phyloP scores from a whole-genome alignment of 2,888 invertebrate species.

The Andrena haemorrhoa region DNA sequence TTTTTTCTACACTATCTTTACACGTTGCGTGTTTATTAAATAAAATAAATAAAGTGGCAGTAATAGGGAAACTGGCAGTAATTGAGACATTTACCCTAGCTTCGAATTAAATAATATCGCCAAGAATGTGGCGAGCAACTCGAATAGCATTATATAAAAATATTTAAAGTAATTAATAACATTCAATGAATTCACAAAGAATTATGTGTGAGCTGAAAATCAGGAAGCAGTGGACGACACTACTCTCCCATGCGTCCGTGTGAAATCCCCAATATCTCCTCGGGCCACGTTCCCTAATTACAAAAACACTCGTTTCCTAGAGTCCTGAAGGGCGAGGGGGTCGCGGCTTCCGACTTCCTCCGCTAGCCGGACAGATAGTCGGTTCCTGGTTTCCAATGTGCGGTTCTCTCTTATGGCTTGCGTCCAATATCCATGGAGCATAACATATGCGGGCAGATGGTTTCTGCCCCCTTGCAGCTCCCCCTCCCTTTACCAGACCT shows the following conservation, averaged over 20 bases:
- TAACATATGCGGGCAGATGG: constrained; percentile 83
- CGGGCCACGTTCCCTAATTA: constrained; percentile 72
- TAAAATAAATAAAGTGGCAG: too few species aligned
- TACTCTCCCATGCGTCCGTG: background rate
- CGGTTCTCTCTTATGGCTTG: constrained; percentile 71
- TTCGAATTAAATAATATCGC: too few species aligned
- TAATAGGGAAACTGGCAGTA: too few species aligned
- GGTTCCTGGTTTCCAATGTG: constrained; percentile 75
- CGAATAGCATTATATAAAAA: too few species aligned
- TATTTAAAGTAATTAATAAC: too few species aligned
- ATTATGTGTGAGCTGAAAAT: background rate
- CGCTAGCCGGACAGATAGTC: constrained; percentile 56
- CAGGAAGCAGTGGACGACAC: background rate
- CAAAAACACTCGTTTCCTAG: constrained; percentile 75
- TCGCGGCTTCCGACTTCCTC: constrained; percentile 77
- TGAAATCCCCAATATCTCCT: constrained; percentile 56
- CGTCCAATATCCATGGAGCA: constrained; percentile 73
- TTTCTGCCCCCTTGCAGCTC: constrained; percentile 73
- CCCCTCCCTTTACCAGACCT: constrained; percentile 31
- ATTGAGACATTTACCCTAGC: too few species aligned
- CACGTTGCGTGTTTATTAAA: too few species aligned
- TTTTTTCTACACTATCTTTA: too few species aligned
- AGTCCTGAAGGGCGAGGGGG: constrained; percentile 44
- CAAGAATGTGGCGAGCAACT: too few species aligned
- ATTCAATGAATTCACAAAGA: too few species aligned